Base-by-base conservation (phyloP, 2,888 invertebrate genomes). In the Caradrina clavipalpis region DNA sequence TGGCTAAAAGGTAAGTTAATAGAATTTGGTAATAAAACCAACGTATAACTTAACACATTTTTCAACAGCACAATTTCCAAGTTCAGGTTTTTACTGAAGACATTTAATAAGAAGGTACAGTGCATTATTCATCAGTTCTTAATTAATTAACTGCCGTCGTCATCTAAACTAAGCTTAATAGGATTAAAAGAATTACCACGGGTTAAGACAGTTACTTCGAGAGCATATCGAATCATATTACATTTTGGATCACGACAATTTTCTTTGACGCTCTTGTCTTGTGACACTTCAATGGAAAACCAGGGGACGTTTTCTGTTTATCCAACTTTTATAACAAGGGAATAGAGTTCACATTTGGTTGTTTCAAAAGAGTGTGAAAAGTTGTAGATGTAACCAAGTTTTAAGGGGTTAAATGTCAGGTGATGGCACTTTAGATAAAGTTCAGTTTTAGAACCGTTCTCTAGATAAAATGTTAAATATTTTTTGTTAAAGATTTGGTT, bases 381-480 rank as follows among this genome's bases (percentile, higher is more conserved):
- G 10, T 62, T 51, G 61, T 66, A 19, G 39, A 62, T 68, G 53
- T 42, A 22, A 67, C 64, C 68, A 63, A 63, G 64, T 79, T 70
- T 54, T 13, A 17, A 65, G 45, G 54, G 82, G 84, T 83, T 66
- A 81, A 80, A 81, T 73, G 82, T 83, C 82, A 72, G 69, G 49
- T 77, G 75, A 81, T 81, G 72, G 77, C 75, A 74, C 57, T 82
- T 75, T 31, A 78, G 77, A 81, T 82, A 61, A 22, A 35, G 53
- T 68, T 56, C 47, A 42, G 57, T 67, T 65, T 69, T 66, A 71
- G 47, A 74, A 76, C 53, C 17, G 61, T 74, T 66, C 63, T 62
- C 47, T 62, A 55, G 64, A 82, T 71, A 70, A 66, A 63, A 35
- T 26, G 57, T 49, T 0, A 51, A 69, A 69, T 62, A 56, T 77